These are phyloP conservation scores for Heliconius ethilla DNA, from an alignment of 2,888 invertebrate genomes.

Conservation along the genomic window DNA sequence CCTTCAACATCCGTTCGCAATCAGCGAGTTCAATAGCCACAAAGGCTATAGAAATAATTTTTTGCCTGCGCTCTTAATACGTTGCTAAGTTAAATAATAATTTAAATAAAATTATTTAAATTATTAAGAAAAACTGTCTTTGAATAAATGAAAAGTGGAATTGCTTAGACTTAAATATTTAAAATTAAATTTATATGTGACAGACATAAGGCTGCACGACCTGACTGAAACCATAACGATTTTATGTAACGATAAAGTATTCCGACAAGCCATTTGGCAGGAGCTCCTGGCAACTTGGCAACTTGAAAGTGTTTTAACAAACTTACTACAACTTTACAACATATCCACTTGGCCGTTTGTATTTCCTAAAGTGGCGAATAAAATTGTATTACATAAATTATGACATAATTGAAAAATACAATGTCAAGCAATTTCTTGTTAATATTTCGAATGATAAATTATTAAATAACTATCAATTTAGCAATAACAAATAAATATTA, in stretches of 20 bases:
- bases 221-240: slow-evolving; percentile 31
- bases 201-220: background rate
- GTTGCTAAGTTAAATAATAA: background rate
- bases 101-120: background rate
- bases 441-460: background rate
- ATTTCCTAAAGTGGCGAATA: slow-evolving; percentile 17
- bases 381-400: background rate
- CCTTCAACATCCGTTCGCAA: slow-evolving; percentile 60
- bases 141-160: background rate
- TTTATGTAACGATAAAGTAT: slow-evolving; percentile 36
- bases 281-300: slow-evolving; percentile 38
- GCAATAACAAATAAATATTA: background rate
- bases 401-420: background rate
- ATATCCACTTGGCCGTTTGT: slow-evolving; percentile 23
- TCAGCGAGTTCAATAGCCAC: slow-evolving; percentile 64
- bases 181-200: background rate
- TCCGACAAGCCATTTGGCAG: slow-evolving; percentile 41
- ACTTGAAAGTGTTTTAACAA: slow-evolving; percentile 37
- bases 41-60: slow-evolving; percentile 11
- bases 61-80: background rate
- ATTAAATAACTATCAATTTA: background rate
- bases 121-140: background rate
- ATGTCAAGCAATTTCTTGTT: background rate
- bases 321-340: slow-evolving; percentile 28
- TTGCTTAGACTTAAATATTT: background rate